phyloP scores from a whole-genome alignment of 1,140 invertebrate genomes.

The Metaphire vulgaris region DNA sequence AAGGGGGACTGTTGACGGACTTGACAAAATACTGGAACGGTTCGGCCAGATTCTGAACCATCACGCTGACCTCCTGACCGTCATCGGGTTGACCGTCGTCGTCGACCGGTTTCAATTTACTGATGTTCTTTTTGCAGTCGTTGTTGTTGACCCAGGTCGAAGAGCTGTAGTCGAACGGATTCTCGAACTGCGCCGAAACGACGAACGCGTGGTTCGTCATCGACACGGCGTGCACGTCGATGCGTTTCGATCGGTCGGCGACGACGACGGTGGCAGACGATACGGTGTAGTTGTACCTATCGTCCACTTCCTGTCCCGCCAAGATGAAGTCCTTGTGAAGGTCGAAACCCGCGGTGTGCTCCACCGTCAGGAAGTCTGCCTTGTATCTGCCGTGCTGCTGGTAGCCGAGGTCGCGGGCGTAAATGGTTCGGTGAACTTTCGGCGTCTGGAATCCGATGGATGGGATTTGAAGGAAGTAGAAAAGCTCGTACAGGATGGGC shows the following conservation, averaged over 20 bases:
- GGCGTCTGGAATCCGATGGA: conserved; percentile 15
- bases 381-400: conserved; percentile 20
- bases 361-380: conserved; percentile 25
- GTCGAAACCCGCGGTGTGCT: conserved; percentile 26
- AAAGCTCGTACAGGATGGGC: conserved; percentile 27
- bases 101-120: conserved; percentile 11
- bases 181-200: conserved; percentile 21
- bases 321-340: conserved; percentile 27
- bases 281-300: not conserved
- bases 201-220: conserved; percentile 24
- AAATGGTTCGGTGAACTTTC: conserved; percentile 16
- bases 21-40: conserved; percentile 28
- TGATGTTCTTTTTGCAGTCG: conserved; percentile 21
- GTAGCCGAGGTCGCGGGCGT: conserved; percentile 15
- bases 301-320: conserved; percentile 8
- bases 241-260: not conserved
- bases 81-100: not conserved
- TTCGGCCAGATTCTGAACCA: not conserved
- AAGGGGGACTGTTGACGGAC: conserved; percentile 22
- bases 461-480: conserved; percentile 23
- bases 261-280: not conserved
- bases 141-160: conserved; percentile 26
- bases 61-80: not conserved
- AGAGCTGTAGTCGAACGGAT: conserved; percentile 27
- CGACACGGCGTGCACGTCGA: conserved; percentile 27